Conservation (phyloP, 2,888 invertebrate species). For the Chydorus sphaericus region DNA sequence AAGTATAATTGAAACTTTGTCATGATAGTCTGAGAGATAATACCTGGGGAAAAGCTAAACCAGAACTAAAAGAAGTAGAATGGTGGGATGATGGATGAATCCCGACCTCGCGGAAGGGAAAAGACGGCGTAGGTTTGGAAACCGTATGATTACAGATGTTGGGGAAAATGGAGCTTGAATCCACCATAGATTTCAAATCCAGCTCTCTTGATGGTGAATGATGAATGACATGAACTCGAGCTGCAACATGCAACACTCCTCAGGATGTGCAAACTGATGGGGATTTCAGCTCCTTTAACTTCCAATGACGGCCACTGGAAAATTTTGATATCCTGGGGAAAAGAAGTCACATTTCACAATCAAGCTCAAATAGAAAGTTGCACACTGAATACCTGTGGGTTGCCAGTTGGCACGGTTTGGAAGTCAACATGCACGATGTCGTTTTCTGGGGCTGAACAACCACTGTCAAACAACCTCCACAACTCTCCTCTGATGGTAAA, state of each 20-base stretch:
- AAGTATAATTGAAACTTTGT: neutral
- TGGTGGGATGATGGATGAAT: neutral
- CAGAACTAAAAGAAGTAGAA: neutral
- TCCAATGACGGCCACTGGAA: constrained; percentile 94
- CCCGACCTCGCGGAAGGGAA: neutral
- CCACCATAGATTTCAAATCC: neutral
- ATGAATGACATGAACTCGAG: neutral
- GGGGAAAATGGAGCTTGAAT: neutral
- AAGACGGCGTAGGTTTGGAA: neutral
- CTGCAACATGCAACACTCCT: neutral
- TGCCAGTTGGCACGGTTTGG: constrained; percentile 7
- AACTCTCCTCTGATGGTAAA: constrained; percentile 13
- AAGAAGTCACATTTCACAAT: constrained; percentile 26
- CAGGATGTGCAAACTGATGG: constrained; percentile 7
- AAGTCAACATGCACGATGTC: constrained; percentile 12
- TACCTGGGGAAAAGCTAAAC: neutral
- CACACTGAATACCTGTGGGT: neutral
- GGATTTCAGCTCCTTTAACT: constrained; percentile 45
- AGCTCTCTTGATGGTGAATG: neutral
- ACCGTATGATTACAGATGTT: constrained; percentile 4
- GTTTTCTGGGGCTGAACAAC: constrained; percentile 3
- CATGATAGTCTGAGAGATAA: neutral
- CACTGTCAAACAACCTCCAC: constrained; percentile 2
- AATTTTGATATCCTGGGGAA: constrained; percentile 86
- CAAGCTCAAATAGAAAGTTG: neutral